phyloP scores from a whole-genome alignment of 2,113 vertebrate species.

The Tautogolabrus adspersus region DNA sequence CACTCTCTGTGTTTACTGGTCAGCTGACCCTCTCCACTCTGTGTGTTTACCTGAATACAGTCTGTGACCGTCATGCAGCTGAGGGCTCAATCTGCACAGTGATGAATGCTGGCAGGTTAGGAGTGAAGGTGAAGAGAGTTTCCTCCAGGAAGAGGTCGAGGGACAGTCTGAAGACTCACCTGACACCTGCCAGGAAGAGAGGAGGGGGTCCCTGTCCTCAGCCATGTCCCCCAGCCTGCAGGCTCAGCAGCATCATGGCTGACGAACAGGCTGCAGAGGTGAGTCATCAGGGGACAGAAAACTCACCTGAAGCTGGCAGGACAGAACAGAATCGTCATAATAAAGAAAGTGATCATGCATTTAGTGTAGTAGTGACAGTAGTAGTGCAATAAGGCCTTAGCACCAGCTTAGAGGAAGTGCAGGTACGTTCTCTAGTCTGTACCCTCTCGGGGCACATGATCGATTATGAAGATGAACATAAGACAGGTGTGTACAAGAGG shows the following conservation, averaged over 20 bases:
- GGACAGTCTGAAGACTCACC: constrained; percentile 49
- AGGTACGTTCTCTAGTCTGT: too few species aligned
- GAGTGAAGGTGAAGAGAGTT: constrained; percentile 72
- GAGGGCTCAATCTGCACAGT: background rate
- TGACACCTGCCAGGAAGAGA: constrained; percentile 65
- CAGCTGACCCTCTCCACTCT: background rate
- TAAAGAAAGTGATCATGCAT: too few species aligned
- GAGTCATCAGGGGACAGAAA: background rate
- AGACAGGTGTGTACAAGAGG: too few species aligned
- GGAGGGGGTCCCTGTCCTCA: background rate
- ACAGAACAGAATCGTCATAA: too few species aligned
- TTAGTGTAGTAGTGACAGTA: too few species aligned
- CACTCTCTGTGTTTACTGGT: too few species aligned
- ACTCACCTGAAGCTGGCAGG: too few species aligned
- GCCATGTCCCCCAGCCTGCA: background rate
- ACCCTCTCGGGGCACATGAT: too few species aligned
- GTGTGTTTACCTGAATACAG: too few species aligned
- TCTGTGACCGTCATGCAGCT: constrained; percentile 8
- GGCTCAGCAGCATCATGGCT: constrained; percentile 26
- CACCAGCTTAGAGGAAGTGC: too few species aligned
- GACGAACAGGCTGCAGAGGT: constrained; percentile 45
- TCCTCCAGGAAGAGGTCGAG: constrained; percentile 74
- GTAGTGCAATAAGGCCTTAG: too few species aligned
- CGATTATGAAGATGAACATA: too few species aligned
- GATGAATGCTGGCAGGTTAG: constrained; percentile 54